Percentiles rank a stretch among this genome's conserved stretches.
These are phyloP conservation scores for Dynastes hyllus DNA, from an alignment of 2,888 invertebrate genomes.

Conservation along the genomic window DNA sequence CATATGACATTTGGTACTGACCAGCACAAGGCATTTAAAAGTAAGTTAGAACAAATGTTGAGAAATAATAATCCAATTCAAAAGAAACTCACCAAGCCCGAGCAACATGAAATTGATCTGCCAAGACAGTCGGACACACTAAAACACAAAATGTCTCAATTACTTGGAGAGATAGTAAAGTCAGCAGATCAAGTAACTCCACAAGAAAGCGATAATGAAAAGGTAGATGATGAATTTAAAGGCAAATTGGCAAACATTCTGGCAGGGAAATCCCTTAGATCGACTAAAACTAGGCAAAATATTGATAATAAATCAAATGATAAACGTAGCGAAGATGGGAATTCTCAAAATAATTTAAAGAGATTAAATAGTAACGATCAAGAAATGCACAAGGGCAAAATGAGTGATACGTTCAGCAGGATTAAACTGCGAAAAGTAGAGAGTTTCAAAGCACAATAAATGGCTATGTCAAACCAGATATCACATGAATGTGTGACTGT, in stretches of 20 bases:
- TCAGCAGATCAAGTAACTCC: not conserved
- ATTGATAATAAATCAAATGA: slow-evolving; percentile 1
- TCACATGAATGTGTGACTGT: too few relatives aligned
- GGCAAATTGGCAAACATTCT: slow-evolving; percentile 55
- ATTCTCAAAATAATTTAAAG: not conserved
- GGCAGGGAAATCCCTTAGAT: slow-evolving; percentile 41
- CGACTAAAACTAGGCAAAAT: slow-evolving; percentile 44
- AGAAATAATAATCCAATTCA: slow-evolving; percentile 35
- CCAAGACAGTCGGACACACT: slow-evolving; percentile 28
- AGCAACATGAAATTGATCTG: slow-evolving; percentile 42
- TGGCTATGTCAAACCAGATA: not conserved
- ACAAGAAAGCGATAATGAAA: slow-evolving; percentile 3
- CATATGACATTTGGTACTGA: slow-evolving; percentile 56
- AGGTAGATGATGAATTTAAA: slow-evolving; percentile 50
- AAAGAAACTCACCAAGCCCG: slow-evolving; percentile 55
- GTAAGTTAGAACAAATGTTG: slow-evolving; percentile 54
- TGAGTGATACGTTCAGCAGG: slow-evolving; percentile 62
- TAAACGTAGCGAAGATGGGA: not conserved
- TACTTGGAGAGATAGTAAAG: slow-evolving; percentile 48
- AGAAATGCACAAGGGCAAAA: slow-evolving; percentile 55
- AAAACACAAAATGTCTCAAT: slow-evolving; percentile 45
- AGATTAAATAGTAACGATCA: slow-evolving; percentile 23
- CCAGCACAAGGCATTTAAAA: slow-evolving; percentile 53
- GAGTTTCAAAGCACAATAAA: slow-evolving; percentile 52
- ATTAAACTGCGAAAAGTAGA: slow-evolving; percentile 60